phyloP scores from a whole-genome alignment of 2,113 vertebrate genomes.

The Phalacrocorax carbo region DNA sequence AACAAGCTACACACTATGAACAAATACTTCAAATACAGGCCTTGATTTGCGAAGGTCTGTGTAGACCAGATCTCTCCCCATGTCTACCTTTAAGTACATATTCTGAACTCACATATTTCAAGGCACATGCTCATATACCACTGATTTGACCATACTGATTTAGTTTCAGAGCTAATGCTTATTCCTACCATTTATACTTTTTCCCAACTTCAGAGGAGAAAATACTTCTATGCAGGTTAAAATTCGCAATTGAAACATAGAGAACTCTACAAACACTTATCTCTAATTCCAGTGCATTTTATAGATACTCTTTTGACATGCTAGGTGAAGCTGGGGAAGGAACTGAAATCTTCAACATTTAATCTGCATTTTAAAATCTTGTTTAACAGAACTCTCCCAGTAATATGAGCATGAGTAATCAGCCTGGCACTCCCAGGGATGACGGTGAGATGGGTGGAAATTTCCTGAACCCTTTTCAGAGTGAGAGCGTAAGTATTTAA shows the following conservation, averaged over 20 bases:
- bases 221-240: neutral
- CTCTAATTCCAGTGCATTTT: neutral
- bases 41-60: neutral
- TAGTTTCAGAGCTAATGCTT: neutral
- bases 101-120: neutral
- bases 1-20: neutral
- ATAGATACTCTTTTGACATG: neutral
- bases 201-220: neutral
- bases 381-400: constrained; percentile 88
- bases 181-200: neutral
- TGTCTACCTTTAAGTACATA: neutral
- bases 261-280: neutral
- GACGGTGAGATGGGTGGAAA: constrained; percentile 92
- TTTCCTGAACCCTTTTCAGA: constrained; percentile 96
- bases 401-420: constrained; percentile 94
- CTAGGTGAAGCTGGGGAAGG: neutral
- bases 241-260: neutral
- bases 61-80: neutral
- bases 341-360: neutral
- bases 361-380: constrained; percentile 45
- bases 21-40: neutral
- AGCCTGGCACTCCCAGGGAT: constrained; percentile 91
- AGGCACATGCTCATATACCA: neutral
- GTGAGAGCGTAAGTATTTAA: constrained; percentile 82
- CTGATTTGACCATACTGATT: neutral